These are phyloP conservation scores for Neogale vison DNA, from an alignment of 2,113 vertebrate species.

Conservation along the genomic window DNA sequence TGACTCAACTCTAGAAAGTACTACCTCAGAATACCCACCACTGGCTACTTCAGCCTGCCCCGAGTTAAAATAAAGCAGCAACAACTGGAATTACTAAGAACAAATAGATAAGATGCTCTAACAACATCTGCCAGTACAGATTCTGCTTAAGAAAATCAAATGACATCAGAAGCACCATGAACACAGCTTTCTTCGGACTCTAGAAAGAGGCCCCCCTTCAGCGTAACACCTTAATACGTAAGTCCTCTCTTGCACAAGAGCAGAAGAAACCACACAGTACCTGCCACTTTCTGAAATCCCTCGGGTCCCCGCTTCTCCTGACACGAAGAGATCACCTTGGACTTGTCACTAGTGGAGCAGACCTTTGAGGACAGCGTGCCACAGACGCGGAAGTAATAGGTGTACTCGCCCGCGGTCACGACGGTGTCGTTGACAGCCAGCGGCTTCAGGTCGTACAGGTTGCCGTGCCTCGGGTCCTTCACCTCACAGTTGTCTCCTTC, in stretches of 20 bases:
- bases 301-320: slow-evolving; percentile 84
- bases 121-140: fast-evolving
- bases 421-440: slow-evolving; percentile 85
- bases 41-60: no score
- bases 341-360: slow-evolving; percentile 71
- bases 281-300: slow-evolving; percentile 87
- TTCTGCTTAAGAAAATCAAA: not conserved
- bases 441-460: slow-evolving; percentile 89
- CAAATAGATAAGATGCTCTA: not conserved
- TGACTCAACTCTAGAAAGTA: not conserved
- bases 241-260: not conserved
- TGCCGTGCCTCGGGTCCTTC: slow-evolving; percentile 90
- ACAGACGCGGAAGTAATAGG: slow-evolving; percentile 93
- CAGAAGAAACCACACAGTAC: slow-evolving; percentile 78
- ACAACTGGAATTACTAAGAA: fast-evolving
- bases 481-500: slow-evolving; percentile 92
- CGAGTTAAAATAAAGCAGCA: not conserved
- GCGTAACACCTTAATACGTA: fast-evolving
- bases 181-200: not conserved
- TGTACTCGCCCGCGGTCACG: slow-evolving; percentile 85
- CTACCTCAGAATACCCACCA: not conserved
- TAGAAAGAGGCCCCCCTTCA: fast-evolving
- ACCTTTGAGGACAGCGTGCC: slow-evolving; percentile 78
- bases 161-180: not conserved
- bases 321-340: slow-evolving; percentile 87